Percentiles rank a stretch among this genome's conserved stretches.
Evolutionary conservation across 92 coral and sea anemone genomes (phyloP).

Genomic region (Siderastrea siderea): DNA sequence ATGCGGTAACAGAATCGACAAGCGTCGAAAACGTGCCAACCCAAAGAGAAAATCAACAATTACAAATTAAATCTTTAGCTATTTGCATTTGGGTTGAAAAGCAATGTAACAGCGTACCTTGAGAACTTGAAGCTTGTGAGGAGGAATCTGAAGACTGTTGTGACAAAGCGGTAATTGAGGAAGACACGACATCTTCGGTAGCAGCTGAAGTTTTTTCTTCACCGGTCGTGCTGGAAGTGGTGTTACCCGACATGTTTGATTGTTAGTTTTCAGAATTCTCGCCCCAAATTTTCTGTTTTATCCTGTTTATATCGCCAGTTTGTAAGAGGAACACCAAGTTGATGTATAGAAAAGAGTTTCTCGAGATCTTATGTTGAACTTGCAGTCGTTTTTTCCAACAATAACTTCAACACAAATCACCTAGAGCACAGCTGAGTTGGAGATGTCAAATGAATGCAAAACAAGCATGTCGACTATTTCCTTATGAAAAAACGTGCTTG

Average conservation of each 20-base stretch:
- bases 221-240: slow-evolving; percentile 20
- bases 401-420: slow-evolving; percentile 24
- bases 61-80: slow-evolving; percentile 4
- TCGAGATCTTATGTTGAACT: background rate
- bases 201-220: slow-evolving; percentile 47
- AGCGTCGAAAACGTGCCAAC: slow-evolving; percentile 18
- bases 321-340: background rate
- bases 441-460: slow-evolving; percentile 31
- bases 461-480: slow-evolving; percentile 16
- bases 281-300: slow-evolving; percentile 7
- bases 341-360: background rate
- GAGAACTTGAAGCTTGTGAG: slow-evolving; percentile 25
- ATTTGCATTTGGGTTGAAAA: background rate
- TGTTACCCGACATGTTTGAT: slow-evolving; percentile 37
- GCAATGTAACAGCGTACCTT: slow-evolving; percentile 17
- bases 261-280: background rate
- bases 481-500: slow-evolving; percentile 25
- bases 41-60: slow-evolving; percentile 11
- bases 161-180: slow-evolving; percentile 12
- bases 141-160: slow-evolving; percentile 31
- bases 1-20: slow-evolving; percentile 52
- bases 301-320: background rate
- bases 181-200: slow-evolving; percentile 13
- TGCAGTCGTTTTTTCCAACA: slow-evolving; percentile 26
- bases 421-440: slow-evolving; percentile 50